Percentiles rank a stretch among this genome's conserved stretches.
Conservation (phyloP, 53 echinoderm and acorn worm species). For the Pentamera pediparva region DNA sequence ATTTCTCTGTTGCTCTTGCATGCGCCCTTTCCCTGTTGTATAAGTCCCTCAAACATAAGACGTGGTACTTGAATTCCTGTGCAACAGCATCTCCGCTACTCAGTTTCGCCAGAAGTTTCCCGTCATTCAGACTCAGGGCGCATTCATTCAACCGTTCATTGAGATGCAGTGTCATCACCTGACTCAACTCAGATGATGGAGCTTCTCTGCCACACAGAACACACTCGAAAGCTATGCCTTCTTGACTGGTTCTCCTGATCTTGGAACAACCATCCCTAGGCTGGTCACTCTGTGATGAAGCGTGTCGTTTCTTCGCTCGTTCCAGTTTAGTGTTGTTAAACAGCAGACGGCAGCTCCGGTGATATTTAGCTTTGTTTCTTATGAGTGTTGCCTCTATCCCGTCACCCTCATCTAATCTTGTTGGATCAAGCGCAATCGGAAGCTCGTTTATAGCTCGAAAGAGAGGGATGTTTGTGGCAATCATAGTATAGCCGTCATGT, state of each 20-base stretch:
- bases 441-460: slow-evolving; percentile 4
- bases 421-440: slow-evolving; percentile 18
- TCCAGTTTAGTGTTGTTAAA: slow-evolving; percentile 30
- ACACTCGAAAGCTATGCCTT: not conserved
- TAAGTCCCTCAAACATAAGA: slow-evolving; percentile 18
- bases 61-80: slow-evolving; percentile 34
- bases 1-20: not conserved
- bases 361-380: slow-evolving; percentile 17
- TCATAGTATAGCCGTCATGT: slow-evolving; percentile 28
- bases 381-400: slow-evolving; percentile 14
- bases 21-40: slow-evolving; percentile 26
- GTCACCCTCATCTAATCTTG: slow-evolving; percentile 29
- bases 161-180: slow-evolving; percentile 35
- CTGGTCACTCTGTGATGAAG: too few relatives aligned
- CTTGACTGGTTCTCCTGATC: not conserved
- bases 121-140: too few relatives aligned
- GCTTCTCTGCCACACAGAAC: slow-evolving; percentile 12
- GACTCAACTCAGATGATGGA: not conserved
- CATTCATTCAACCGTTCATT: slow-evolving; percentile 18
- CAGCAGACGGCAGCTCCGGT: slow-evolving; percentile 4
- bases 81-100: slow-evolving; percentile 9
- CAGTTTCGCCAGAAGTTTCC: slow-evolving; percentile 32
- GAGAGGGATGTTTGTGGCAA: slow-evolving; percentile 17
- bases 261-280: not conserved
- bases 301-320: slow-evolving; percentile 1